Conservation (phyloP, 92 coral and sea anemone genomes). For the Epizoanthus ramosus region DNA sequence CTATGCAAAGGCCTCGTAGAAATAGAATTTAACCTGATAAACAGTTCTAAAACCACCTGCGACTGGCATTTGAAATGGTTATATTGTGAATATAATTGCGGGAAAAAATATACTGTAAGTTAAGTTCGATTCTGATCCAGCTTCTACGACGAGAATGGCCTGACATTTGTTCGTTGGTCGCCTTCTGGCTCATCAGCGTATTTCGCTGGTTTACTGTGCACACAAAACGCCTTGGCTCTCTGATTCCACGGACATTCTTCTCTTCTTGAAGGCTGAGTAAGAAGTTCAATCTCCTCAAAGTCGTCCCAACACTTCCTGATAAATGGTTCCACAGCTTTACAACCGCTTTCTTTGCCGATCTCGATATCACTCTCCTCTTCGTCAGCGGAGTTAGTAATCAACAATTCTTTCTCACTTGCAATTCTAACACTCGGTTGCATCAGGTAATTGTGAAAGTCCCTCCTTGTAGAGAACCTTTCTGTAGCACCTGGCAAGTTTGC, state of each 20-base stretch:
- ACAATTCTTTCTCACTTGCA: not conserved
- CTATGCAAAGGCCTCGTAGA: too few relatives aligned
- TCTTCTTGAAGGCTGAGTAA: conserved; percentile 4
- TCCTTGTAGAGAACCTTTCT: not conserved
- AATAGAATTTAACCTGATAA: too few relatives aligned
- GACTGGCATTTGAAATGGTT: too few relatives aligned
- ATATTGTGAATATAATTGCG: too few relatives aligned
- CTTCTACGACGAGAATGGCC: not conserved
- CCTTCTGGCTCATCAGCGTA: not conserved
- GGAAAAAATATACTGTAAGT: not conserved
- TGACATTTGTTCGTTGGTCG: not conserved
- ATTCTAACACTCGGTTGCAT: conserved; percentile 25
- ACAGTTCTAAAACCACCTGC: too few relatives aligned
- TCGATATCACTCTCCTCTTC: not conserved
- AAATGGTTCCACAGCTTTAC: conserved; percentile 21
- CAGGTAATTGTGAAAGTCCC: not conserved
- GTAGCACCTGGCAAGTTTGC: not conserved
- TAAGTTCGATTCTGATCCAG: not conserved
- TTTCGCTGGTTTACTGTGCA: not conserved
- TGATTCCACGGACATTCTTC: not conserved
- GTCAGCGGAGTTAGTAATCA: not conserved
- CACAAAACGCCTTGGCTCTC: not conserved
- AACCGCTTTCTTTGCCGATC: not conserved
- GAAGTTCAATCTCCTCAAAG: conserved; percentile 38
- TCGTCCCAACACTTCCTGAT: conserved; percentile 30